phyloP scores from a whole-genome alignment of 2,797 vertebrate genomes.

The Microtus obscurus region DNA sequence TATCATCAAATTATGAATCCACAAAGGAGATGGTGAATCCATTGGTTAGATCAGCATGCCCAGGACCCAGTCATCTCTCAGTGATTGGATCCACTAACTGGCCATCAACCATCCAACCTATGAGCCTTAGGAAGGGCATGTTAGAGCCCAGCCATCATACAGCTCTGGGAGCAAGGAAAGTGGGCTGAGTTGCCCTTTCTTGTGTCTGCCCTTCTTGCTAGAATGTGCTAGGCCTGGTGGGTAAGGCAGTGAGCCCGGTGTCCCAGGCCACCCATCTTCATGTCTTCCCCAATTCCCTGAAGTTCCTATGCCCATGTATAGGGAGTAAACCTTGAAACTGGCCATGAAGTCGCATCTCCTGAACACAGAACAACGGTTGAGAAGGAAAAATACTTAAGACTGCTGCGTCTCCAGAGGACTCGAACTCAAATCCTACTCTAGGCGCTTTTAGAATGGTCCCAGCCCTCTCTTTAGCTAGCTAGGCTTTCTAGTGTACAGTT shows the following conservation, averaged over 20 bases:
- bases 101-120: background rate
- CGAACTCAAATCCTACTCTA: background rate
- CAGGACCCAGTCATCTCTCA: background rate
- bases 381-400: background rate
- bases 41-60: background rate
- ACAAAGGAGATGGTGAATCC: background rate
- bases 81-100: background rate
- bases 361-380: background rate
- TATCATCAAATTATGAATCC: background rate
- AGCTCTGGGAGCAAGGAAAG: background rate
- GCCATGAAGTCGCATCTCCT: background rate
- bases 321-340: background rate
- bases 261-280: background rate
- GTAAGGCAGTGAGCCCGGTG: background rate
- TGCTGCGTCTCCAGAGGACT: background rate
- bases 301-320: background rate
- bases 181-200: background rate
- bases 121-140: background rate
- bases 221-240: background rate
- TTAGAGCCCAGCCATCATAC: background rate
- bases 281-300: no score
- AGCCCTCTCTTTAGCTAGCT: background rate
- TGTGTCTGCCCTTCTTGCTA: background rate
- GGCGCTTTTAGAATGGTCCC: background rate
- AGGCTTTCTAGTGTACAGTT: background rate